A percentile compares a stretch with the other conserved stretches of the same genome.
Evolutionary conservation across 2,888 invertebrate species (phyloP).

Genomic region (Linnaemya tessellans): DNA sequence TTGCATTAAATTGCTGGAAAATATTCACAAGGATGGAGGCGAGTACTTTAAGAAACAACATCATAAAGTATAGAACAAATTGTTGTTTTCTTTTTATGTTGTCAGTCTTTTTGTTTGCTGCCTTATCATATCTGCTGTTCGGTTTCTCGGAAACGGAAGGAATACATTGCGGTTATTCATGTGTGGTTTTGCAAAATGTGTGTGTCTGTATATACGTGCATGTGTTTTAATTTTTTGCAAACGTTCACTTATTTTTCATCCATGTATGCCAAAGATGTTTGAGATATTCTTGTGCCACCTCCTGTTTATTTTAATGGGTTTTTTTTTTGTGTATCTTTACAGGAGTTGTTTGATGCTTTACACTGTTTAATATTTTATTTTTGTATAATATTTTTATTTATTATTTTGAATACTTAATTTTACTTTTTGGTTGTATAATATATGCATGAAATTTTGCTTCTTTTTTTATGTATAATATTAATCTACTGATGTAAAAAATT

Average conservation of each 20-base stretch:
- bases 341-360: conserved; percentile 43
- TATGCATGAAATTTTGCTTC: too few species aligned
- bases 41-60: conserved; percentile 31
- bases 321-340: conserved; percentile 35
- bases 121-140: conserved; percentile 43
- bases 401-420: too few species aligned
- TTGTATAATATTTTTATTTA: too few species aligned
- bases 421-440: too few species aligned
- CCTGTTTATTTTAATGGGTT: conserved; percentile 47
- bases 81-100: conserved; percentile 13
- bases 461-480: too few species aligned
- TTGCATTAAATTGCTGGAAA: conserved; percentile 63
- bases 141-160: conserved; percentile 66
- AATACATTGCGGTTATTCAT: conserved; percentile 61
- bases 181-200: conserved; percentile 35
- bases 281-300: conserved; percentile 1
- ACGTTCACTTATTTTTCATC: not conserved
- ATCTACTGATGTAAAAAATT: too few species aligned
- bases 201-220: not conserved
- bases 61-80: conserved; percentile 63
- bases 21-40: conserved; percentile 23
- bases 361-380: conserved; percentile 15
- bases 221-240: not conserved
- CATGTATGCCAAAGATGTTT: not conserved
- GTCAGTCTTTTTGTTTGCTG: conserved; percentile 26